These are phyloP conservation scores for Colaptes auratus DNA, from an alignment of 2,113 vertebrate species.

Conservation along the genomic window DNA sequence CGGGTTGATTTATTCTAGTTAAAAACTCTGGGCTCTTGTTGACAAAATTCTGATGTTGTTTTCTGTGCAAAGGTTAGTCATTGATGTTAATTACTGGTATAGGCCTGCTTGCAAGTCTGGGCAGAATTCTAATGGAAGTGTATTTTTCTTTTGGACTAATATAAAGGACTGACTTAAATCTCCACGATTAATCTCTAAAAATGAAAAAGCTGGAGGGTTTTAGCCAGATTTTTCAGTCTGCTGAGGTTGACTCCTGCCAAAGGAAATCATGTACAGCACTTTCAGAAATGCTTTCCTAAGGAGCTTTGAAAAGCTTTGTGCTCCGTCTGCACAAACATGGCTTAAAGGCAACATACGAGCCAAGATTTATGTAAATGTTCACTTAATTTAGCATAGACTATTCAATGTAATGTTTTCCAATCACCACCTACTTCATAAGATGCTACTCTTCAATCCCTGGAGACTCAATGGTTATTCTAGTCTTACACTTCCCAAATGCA, in stretches of 20 bases:
- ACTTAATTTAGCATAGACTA: slow-evolving; percentile 18
- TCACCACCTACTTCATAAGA: neutral
- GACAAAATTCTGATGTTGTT: neutral
- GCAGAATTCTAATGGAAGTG: neutral
- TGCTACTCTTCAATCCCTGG: neutral
- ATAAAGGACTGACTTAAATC: neutral
- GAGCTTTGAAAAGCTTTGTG: neutral
- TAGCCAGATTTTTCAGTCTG: neutral
- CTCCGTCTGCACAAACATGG: neutral
- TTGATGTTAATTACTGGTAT: neutral
- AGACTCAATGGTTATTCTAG: neutral
- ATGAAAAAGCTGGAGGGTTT: neutral
- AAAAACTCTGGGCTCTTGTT: neutral
- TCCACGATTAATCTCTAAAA: neutral
- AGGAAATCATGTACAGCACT: neutral
- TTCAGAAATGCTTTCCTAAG: neutral
- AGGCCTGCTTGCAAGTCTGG: neutral
- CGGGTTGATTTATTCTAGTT: neutral
- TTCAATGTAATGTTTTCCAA: neutral
- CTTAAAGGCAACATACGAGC: neutral
- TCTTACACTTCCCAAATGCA: neutral
- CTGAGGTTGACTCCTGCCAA: neutral
- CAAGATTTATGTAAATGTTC: neutral
- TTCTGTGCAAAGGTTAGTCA: neutral
- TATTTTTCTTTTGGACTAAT: neutral